Base-by-base conservation (phyloP, 2,888 invertebrate genomes). In the Eristalis arbustorum region DNA sequence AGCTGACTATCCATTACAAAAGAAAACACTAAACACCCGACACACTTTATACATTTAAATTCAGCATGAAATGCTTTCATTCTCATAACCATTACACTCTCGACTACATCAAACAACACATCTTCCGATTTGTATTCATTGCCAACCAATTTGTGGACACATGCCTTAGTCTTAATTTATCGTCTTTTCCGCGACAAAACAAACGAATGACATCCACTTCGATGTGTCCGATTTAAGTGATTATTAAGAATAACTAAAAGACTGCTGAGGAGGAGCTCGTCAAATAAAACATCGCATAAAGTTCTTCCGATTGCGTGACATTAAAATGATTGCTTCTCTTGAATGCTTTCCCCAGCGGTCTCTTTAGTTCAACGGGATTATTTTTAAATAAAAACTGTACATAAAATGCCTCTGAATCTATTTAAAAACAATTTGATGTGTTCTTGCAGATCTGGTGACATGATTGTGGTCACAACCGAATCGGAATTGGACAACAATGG, bases 391-490 rank as follows among this genome's bases (percentile, higher is more conserved):
- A 42, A 49, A 49, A 18, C 49, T 49, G 31, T 31, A 8, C 8
- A 42, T 5, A 42, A 42, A 49, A 49, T 18, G 18, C 18, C 8
- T 49, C 18, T 49, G 18, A n/a, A 42, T n/a, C 49, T 18, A 18
- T 49, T 49, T 49, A 49, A 49, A 49, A 49, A 18, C 8, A 49
- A 49, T 18, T 61, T 49, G 2, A 4, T 28, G 49, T 40, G 61
- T 71, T 37, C 28, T 69, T 94, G 87, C 90, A 96, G 96, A 90
- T 95, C 95, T 91, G 96, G 96, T 14, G 95, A 96, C 90, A 94
- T 95, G 82, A 94, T 96, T 84, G 94, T 95, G 78, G 95, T 96
- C 57, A 94, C 94, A 62, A 93, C 95, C 1, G 94, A 95, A 90
- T 94, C 95, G 8, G 94, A 95, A 89, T 93, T 95, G 79, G 93